Evolutionary conservation across 2,888 invertebrate species (phyloP), one percentile per base, ranked within the genome.

Genomic region (Therioaphis trifolii): DNA sequence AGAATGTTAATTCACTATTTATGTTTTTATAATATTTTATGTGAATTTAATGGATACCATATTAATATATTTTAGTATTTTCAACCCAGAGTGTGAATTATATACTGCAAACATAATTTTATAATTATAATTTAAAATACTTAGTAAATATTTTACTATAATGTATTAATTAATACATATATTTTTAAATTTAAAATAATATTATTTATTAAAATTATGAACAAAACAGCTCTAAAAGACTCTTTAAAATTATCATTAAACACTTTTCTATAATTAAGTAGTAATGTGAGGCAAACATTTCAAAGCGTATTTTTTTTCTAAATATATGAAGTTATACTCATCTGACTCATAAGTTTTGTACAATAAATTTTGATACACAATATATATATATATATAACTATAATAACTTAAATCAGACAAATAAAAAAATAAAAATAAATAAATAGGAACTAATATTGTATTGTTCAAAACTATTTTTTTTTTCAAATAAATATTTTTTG

Each of bases 401-500:
- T 46, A 24, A 12, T 58, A 58, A 55, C 7, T 21, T 40, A 58
- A 35, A 29, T 27, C 12, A 18, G 27, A 46, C 46, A 46, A 63
- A 29, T 63, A 21, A 63, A 43, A 58, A 68, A 40, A 58, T 40
- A 74, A 29, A 55, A 52, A n/a, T 14, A 55, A 75, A 75, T 75
- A 49, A 77, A 77, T 77, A 77, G 77, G 77, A 77, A 77, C 77
- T 66, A 66, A 66, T 49, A 77, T 77, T 77, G 35, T 66, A 77
- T 77, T 77, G 35, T 66, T 77, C 46, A 66, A 35, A 76, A 29
- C 35, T 52, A 18, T n/a, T 35, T 15, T 68, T 40, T 68, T 68
- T 21, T 12, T 29, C 4, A 35, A 29, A 21, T 29, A 52, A 40
- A 74, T 63, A 72, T 15, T 55, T 40, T 46, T 29, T 49, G 29